Evolutionary conservation across 2,888 invertebrate genomes (phyloP).

Genomic region (Troides helena): DNA sequence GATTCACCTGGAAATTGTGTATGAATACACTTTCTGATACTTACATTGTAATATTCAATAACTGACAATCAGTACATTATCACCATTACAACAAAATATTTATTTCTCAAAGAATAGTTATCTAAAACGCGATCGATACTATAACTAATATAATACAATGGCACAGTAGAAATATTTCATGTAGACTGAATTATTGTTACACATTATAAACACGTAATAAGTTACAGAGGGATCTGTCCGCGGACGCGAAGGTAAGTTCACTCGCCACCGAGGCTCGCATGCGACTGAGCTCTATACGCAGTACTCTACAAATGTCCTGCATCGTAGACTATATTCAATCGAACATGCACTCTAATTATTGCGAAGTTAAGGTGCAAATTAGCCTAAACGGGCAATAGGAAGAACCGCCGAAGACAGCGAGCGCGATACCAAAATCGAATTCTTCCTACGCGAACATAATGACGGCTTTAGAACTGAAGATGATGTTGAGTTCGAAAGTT

Average conservation of each 20-base stretch:
- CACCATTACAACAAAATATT: background rate
- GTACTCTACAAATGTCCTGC: slow-evolving; percentile 55
- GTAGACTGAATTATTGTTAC: slow-evolving; percentile 1
- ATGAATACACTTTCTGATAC: background rate
- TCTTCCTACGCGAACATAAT: slow-evolving; percentile 72
- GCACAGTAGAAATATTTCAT: background rate
- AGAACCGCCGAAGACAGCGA: slow-evolving; percentile 40
- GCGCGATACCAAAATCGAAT: slow-evolving; percentile 70
- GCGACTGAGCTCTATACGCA: slow-evolving; percentile 66
- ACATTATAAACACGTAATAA: slow-evolving; percentile 60
- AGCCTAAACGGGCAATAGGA: slow-evolving; percentile 31
- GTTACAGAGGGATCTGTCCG: slow-evolving; percentile 51
- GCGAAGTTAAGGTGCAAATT: slow-evolving; percentile 42
- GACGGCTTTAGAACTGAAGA: slow-evolving; percentile 72
- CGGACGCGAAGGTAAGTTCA: slow-evolving; percentile 45
- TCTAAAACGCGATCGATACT: background rate
- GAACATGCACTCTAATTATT: slow-evolving; percentile 47
- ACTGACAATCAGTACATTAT: background rate
- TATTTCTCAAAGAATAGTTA: background rate
- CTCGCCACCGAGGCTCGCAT: slow-evolving; percentile 61
- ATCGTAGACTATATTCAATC: slow-evolving; percentile 33
- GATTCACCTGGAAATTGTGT: background rate
- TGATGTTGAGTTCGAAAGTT: slow-evolving; percentile 61
- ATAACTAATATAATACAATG: background rate
- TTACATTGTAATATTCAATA: background rate